Conservation (phyloP, 1,140 invertebrate genomes). For the Hycleus phaleratus region DNA sequence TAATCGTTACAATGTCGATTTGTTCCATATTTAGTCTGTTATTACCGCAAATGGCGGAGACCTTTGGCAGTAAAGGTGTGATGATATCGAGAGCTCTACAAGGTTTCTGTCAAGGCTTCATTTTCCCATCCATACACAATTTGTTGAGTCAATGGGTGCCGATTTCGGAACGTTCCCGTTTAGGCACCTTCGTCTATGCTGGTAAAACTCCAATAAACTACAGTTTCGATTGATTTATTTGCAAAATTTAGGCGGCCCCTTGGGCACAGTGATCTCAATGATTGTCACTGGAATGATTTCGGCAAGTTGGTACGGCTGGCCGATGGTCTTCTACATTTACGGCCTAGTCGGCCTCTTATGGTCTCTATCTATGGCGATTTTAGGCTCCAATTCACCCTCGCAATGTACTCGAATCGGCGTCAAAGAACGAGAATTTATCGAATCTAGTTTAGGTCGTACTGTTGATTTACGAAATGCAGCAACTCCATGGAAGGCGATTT, state of each 20-base stretch:
- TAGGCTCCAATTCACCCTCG: slow-evolving; percentile 59
- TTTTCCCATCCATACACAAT: slow-evolving; percentile 72
- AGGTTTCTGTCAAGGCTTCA: slow-evolving; percentile 71
- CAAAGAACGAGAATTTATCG: slow-evolving; percentile 57
- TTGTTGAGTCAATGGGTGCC: slow-evolving; percentile 73
- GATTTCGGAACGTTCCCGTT: slow-evolving; percentile 48
- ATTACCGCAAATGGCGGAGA: slow-evolving; percentile 42
- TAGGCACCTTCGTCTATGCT: slow-evolving; percentile 52
- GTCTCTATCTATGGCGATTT: slow-evolving; percentile 52
- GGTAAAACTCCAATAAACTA: slow-evolving; percentile 37
- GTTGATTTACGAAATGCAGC: slow-evolving; percentile 18
- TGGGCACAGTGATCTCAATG: slow-evolving; percentile 66
- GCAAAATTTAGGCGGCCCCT: slow-evolving; percentile 48
- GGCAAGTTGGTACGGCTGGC: slow-evolving; percentile 62
- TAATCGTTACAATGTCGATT: slow-evolving; percentile 50
- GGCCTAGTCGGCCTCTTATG: slow-evolving; percentile 55
- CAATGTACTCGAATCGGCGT: slow-evolving; percentile 50
- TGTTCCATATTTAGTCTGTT: slow-evolving; percentile 46
- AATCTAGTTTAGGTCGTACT: slow-evolving; percentile 33
- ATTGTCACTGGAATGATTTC: slow-evolving; percentile 61
- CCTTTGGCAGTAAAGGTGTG: slow-evolving; percentile 51
- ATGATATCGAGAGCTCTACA: slow-evolving; percentile 59
- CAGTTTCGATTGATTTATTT: too few species aligned
- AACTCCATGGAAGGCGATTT: slow-evolving; percentile 70
- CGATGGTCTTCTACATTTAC: slow-evolving; percentile 70